Evolutionary conservation across 1,140 invertebrate genomes (phyloP).

Genomic region (Caenorhabditis brenneri): DNA sequence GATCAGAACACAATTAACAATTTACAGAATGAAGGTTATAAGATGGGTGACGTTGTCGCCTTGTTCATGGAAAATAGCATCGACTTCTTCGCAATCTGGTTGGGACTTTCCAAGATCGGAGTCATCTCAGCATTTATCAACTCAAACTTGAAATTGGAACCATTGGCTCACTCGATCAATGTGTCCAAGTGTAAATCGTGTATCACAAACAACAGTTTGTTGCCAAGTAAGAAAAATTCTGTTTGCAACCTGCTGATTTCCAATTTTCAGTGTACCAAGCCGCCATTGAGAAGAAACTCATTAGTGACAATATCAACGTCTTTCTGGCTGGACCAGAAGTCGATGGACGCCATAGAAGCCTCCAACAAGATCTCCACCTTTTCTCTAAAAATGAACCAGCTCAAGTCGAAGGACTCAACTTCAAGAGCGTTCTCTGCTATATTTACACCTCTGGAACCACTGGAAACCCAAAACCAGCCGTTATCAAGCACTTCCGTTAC

Average conservation of each 20-base stretch:
- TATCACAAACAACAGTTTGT: conserved; percentile 44
- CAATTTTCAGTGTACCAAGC: conserved; percentile 16
- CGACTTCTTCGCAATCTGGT: conserved; percentile 70
- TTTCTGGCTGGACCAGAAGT: background rate
- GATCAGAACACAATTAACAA: conserved; percentile 60
- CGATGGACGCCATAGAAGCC: conserved; percentile 24
- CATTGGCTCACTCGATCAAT: conserved; percentile 78
- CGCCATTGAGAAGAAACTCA: background rate
- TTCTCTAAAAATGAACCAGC: background rate
- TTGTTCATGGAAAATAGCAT: conserved; percentile 80
- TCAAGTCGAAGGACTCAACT: background rate
- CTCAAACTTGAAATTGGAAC: conserved; percentile 80
- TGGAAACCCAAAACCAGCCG: conserved; percentile 71
- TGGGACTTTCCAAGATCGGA: conserved; percentile 76
- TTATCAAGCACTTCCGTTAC: conserved; percentile 64
- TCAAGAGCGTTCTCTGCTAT: conserved; percentile 69
- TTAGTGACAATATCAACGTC: background rate
- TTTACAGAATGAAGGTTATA: conserved; percentile 78
- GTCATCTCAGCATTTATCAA: conserved; percentile 86
- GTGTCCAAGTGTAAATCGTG: conserved; percentile 57
- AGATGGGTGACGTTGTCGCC: conserved; percentile 82
- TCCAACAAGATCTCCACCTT: background rate
- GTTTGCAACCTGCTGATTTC: background rate
- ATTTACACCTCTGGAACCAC: conserved; percentile 72
- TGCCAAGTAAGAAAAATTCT: conserved; percentile 46